Percentiles rank a stretch among this genome's conserved stretches.
These are phyloP conservation scores for Malacoraja senta DNA, from an alignment of 2,797 vertebrate genomes.

Conservation along the genomic window DNA sequence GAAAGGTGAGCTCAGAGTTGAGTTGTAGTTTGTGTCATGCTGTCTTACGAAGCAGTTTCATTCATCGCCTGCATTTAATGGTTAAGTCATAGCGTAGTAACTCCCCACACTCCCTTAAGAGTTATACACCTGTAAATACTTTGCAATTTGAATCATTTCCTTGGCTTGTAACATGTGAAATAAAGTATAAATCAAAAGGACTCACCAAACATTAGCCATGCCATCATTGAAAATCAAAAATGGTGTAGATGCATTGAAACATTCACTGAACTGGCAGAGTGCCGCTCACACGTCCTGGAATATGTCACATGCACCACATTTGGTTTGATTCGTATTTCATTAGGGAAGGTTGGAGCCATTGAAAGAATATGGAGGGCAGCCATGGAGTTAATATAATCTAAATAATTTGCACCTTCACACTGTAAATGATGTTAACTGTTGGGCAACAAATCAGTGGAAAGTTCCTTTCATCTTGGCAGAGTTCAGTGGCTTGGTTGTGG, in stretches of 20 bases:
- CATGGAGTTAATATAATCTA: neutral
- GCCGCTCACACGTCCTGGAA: no score
- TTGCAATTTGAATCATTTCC: neutral
- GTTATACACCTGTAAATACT: conserved; percentile 8
- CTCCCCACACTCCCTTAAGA: neutral
- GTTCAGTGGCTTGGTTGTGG: neutral
- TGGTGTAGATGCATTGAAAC: neutral
- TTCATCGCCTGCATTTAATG: neutral
- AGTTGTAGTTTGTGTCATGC: neutral
- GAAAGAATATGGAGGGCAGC: neutral
- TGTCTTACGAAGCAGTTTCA: neutral
- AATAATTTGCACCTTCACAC: neutral
- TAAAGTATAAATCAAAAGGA: neutral
- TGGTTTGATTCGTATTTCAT: neutral
- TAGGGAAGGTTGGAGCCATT: neutral
- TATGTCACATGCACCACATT: no score
- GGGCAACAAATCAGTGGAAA: neutral
- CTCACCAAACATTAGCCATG: neutral
- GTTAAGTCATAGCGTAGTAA: neutral
- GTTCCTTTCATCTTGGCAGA: neutral
- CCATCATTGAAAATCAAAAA: no score
- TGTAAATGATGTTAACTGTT: neutral
- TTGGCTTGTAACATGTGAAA: neutral
- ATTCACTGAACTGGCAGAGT: neutral
- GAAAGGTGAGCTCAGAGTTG: neutral